Percentiles rank a stretch among this genome's conserved stretches.
These are phyloP conservation scores for Monodelphis domestica DNA, from an alignment of 2,797 vertebrate species.

Conservation along the genomic window DNA sequence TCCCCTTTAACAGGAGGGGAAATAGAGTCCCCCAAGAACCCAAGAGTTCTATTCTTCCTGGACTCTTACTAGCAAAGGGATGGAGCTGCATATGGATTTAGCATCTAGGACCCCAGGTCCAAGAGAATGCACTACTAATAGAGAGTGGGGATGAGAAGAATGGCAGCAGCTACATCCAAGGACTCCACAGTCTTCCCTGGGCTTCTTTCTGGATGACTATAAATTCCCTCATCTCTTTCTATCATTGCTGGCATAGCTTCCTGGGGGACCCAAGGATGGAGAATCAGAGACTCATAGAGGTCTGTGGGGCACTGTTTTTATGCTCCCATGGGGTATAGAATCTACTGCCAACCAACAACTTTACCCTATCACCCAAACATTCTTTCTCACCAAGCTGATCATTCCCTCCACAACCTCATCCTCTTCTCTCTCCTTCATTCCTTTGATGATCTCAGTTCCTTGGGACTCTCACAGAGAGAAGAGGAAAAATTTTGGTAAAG, in stretches of 20 bases:
- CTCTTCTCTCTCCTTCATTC: background rate
- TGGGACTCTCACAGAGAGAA: background rate
- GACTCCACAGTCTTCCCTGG: constrained; percentile 43
- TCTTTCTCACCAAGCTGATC: background rate
- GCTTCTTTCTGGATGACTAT: constrained; percentile 55
- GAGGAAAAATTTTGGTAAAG: background rate
- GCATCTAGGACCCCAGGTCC: background rate
- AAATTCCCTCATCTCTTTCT: constrained; percentile 56
- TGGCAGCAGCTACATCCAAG: constrained; percentile 35
- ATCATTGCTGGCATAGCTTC: constrained; percentile 14
- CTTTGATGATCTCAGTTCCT: background rate
- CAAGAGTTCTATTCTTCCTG: background rate
- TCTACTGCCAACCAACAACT: constrained; percentile 13
- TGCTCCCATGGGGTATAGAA: constrained; percentile 8
- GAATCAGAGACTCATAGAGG: background rate
- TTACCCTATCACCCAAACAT: background rate
- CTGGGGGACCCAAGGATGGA: background rate
- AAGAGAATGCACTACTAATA: constrained; percentile 25
- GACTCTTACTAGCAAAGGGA: constrained; percentile 1
- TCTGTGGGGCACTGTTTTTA: background rate
- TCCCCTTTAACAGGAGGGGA: constrained; percentile 28
- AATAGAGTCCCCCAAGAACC: constrained; percentile 46
- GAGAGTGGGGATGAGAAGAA: constrained; percentile 43
- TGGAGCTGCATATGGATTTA: constrained; percentile 20
- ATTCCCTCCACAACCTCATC: background rate